Evolutionary conservation across 2,113 vertebrate species (phyloP), one percentile per base, ranked within the genome.

Genomic region (Epinephelus lanceolatus): DNA sequence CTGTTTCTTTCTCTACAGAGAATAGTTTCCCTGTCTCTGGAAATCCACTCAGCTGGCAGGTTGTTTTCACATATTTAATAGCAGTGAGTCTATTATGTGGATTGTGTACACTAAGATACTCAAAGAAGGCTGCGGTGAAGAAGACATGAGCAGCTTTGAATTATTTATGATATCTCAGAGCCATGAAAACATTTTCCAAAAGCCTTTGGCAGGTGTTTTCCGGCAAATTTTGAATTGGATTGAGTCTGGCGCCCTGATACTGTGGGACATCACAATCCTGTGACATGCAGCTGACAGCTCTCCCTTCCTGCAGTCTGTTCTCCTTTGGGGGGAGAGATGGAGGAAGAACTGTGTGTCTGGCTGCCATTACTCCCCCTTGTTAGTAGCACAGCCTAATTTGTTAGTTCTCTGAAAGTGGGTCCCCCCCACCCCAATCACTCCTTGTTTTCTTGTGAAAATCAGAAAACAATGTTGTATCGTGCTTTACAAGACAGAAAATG

Each of bases 151-250:
- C 83, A 51, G 65, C 61, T 76, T 84, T 95, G 90, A 94, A 94
- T 95, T 90, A 94, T 94, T 86, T 83, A 95, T 94, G 89, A 92
- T 91, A 87, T 90, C 88, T 92, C 71, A 66, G 59, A 92, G 89
- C 84, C 72, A 86, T 78, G 61, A 72, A 84, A 84, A 94, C 67
- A 91, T 94, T 93, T 94, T 90, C 82, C 79, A 81, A 91, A 94
- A 86, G 85, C 86, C 86, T 84, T 83, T 89, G 82, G 89, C 87
- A 82, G 88, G 84, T 89, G 82, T 92, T 88, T 83, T 88, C 70
- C 6, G 9, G 84, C 49, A 82, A 80, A 61, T 88, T 86, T 68
- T 81, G 91, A 87, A 87, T 91, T 76, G 63, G 80, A 86, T 91
- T 83, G 80, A 75, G 80, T 74, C 78, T 59, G 30, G 78, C 79